Evolutionary conservation across 2,113 vertebrate species (phyloP), one percentile per base, ranked within the genome.

Genomic region (Scatophagus argus): DNA sequence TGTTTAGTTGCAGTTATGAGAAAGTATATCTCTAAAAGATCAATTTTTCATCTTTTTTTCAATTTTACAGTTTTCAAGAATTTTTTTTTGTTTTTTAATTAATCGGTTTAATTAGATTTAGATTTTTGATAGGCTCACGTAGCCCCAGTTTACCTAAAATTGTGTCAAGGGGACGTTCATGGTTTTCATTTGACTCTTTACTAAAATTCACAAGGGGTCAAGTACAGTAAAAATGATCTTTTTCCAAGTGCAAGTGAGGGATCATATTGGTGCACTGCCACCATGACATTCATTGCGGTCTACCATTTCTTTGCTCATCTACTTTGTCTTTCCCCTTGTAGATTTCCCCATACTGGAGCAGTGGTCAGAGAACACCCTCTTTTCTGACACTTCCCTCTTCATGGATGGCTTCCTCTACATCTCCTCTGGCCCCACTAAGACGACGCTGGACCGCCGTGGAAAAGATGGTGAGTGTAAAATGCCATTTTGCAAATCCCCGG

Each of bases 351-450:
- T 93, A 81, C 91, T 94, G 63, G 96, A 97, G 60, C 87, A 82
- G 82, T 86, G 93, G 85, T 94, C 89, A 23, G 95, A 96, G 83
- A 93, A 86, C 51, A 79, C 90, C 38, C 91, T 91, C 61, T 87
- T 81, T 74, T 93, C 94, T 4, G 94, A 96, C 14, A 77, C 85
- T 19, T 86, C 91, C 2, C 89, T 84, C 58, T 99, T 98, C 90
- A 96, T 98, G 85, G 96, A 96, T 77, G 97, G 97, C 73, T 98
- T 96, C 94, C 92, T 99, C 69, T 98, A 97, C 88, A 95, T 96
- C 87, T 93, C 95, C 80, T 77, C 93, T n/a, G 93, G 90, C 74
- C 83, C 84, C 0, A 54, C 90, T 55, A 98, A 96, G 87, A 67
- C 92, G 8, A 89, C 93, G 27, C 79, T 87, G 79, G 97, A 98